Evolutionary conservation across 2,113 vertebrate genomes (phyloP).

Genomic region (Proteles cristata): DNA sequence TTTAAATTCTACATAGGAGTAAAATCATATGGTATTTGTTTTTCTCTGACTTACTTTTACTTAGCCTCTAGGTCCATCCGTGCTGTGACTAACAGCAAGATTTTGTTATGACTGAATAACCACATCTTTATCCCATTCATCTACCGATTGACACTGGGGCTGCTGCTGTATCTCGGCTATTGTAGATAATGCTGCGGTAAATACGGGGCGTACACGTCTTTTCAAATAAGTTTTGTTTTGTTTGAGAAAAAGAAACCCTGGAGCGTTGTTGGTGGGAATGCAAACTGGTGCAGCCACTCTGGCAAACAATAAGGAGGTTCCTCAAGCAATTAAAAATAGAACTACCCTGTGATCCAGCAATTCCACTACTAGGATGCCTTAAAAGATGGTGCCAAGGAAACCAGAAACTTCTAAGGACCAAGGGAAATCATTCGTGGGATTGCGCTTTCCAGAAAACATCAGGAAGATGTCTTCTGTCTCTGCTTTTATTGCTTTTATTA

Average conservation of each 20-base stretch:
- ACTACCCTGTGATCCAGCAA: neutral
- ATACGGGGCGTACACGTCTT: neutral
- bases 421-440: neutral
- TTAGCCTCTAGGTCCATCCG: neutral
- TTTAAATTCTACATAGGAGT: neutral
- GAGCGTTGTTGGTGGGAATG: neutral
- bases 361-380: neutral
- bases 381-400: neutral
- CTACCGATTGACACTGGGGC: neutral
- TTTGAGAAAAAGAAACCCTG: neutral
- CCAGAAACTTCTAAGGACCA: neutral
- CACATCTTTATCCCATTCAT: neutral
- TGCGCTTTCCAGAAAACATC: neutral
- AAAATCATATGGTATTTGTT: neutral
- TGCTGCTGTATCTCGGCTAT: neutral
- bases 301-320: neutral
- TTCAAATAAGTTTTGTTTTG: neutral
- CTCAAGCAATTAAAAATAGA: neutral
- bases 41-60: neutral
- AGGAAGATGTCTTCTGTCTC: neutral
- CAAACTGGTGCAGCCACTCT: neutral
- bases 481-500: neutral
- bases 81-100: neutral
- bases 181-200: neutral
- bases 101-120: neutral